phyloP scores from a whole-genome alignment of 2,113 vertebrate species.

The Semnornis frantzii region DNA sequence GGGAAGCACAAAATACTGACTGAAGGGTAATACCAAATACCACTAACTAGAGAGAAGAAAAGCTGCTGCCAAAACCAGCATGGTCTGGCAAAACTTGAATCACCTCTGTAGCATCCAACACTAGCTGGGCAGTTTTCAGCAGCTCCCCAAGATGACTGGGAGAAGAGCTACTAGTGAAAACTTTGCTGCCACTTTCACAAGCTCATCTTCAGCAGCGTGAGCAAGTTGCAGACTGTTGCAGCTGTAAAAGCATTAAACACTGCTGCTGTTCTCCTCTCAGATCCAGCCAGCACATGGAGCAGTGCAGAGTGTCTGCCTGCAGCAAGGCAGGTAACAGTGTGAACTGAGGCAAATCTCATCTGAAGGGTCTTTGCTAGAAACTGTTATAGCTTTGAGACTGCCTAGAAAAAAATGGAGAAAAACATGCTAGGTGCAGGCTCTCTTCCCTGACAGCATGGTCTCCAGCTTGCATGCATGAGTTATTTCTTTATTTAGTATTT shows the following conservation, averaged over 20 bases:
- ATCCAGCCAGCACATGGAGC: background rate
- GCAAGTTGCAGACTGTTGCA: fast-evolving
- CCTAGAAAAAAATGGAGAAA: background rate
- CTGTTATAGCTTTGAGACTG: background rate
- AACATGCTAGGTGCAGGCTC: background rate
- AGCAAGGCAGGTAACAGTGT: background rate
- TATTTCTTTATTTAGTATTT: background rate
- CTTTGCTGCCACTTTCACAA: background rate
- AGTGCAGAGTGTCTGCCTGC: background rate
- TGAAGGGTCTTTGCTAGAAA: background rate
- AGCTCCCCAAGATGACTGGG: background rate
- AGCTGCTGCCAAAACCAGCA: background rate
- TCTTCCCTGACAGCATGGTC: background rate
- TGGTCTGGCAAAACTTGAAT: background rate
- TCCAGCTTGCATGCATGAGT: background rate
- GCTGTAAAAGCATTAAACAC: fast-evolving
- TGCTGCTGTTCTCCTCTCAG: fast-evolving
- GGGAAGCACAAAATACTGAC: background rate
- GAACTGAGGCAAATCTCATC: background rate
- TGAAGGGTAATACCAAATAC: background rate
- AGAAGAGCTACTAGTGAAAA: background rate
- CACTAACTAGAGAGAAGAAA: fast-evolving
- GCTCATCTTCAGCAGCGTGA: background rate
- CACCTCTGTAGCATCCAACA: background rate
- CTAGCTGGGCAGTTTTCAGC: background rate